phyloP scores from a whole-genome alignment of 2,797 vertebrate species.

The Anas bahamensis region DNA sequence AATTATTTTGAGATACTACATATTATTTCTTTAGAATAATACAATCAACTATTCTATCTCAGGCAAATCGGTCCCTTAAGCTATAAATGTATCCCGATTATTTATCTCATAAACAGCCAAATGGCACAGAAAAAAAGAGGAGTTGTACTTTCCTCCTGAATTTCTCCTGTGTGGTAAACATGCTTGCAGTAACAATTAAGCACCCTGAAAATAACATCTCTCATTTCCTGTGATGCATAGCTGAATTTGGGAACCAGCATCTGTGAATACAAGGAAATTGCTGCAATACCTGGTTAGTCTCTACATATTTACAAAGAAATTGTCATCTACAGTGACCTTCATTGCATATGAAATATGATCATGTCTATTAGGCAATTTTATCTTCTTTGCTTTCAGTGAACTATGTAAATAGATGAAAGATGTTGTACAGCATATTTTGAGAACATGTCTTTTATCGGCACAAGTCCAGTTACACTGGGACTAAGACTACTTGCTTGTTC shows the following conservation, averaged over 20 bases:
- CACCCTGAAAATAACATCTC: constrained; percentile 32
- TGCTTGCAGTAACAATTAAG: constrained; percentile 64
- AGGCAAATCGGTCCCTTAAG: constrained; percentile 61
- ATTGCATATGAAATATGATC: neutral
- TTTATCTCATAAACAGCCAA: constrained; percentile 65
- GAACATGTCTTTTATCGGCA: neutral
- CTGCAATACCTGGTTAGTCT: constrained; percentile 1
- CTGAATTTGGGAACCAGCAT: constrained; percentile 29
- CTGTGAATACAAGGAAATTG: constrained; percentile 19
- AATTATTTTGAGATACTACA: constrained; percentile 55
- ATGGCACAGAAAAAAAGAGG: constrained; percentile 45
- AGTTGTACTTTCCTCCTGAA: constrained; percentile 49
- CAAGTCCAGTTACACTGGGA: neutral
- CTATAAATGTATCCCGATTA: constrained; percentile 59
- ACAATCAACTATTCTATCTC: constrained; percentile 50
- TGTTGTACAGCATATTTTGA: neutral
- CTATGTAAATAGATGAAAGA: neutral
- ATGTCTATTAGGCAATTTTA: neutral
- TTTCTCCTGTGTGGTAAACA: constrained; percentile 44
- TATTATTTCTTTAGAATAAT: constrained; percentile 68
- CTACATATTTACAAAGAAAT: neutral
- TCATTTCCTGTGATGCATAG: constrained; percentile 42
- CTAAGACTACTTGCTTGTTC: neutral
- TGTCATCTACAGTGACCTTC: neutral
- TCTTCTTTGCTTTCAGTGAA: neutral